A percentile compares a stretch with the other conserved stretches of the same genome.
These are phyloP conservation scores for Hydrophis major DNA, from an alignment of 2,797 vertebrate genomes.

Conservation along the genomic window DNA sequence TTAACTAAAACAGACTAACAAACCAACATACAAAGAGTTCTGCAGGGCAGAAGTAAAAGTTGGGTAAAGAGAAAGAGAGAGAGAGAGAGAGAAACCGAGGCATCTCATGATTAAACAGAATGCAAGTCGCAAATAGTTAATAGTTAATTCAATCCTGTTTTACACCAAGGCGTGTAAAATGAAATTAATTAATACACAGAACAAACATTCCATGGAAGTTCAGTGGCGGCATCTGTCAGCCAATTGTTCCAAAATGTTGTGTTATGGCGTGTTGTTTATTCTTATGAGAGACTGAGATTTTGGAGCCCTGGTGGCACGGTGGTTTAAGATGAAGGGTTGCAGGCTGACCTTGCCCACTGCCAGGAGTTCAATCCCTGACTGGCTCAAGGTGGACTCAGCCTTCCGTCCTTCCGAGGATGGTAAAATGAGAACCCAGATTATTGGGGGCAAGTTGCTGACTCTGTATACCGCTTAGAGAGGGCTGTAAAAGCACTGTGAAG, in stretches of 20 bases:
- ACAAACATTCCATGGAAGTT: constrained; percentile 12
- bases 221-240: constrained; percentile 13
- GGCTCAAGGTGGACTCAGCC: not conserved
- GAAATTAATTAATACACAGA: constrained; percentile 19
- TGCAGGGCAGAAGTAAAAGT: constrained; percentile 13
- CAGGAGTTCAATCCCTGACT: not conserved
- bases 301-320: not conserved
- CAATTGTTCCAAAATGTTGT: constrained; percentile 12
- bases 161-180: not conserved
- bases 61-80: not conserved
- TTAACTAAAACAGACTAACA: constrained; percentile 7
- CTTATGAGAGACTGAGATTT: not conserved
- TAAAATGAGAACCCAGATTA: not conserved
- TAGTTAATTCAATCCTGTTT: constrained; percentile 37
- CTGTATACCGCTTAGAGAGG: not conserved
- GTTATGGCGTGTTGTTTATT: not conserved
- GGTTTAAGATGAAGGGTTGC: not conserved
- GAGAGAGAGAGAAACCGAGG: not conserved
- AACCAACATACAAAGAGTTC: constrained; percentile 30
- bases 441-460: not conserved
- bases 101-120: constrained; percentile 15
- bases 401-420: not conserved
- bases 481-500: not conserved
- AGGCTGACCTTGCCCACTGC: not conserved
- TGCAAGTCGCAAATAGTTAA: constrained; percentile 30